Base-by-base conservation (phyloP, 2,797 vertebrate genomes). In the Pangasius djambal region DNA sequence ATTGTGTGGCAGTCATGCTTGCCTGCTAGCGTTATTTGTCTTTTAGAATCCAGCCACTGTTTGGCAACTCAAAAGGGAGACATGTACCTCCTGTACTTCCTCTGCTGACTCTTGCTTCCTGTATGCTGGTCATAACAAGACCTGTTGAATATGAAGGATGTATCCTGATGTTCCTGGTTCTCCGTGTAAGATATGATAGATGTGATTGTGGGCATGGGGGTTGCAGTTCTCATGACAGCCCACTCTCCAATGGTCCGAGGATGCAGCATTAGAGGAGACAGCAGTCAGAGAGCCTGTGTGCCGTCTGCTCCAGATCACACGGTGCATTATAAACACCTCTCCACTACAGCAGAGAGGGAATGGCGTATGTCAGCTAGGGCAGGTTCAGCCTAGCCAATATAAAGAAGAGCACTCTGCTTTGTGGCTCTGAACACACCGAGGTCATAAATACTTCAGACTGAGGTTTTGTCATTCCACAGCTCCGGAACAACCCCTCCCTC, bases 391-490 rank as follows among this genome's bases (percentile, higher is more conserved):
- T 94, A 91, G 91, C 93, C 89, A 95, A 94, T 93, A 95, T 93
- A 95, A 94, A 95, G 93, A 93, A 94, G 91, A 94, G 94, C 94
- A 95, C 95, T 95, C 94, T 93, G 92, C 92, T 89, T 90, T 93
- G 93, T 91, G 93, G 90, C 92, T 92, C 89, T 89, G 94, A 89
- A 95, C 94, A 93, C 28, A 86, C 86, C 18, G 83, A 50, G 91
- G 90, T 96, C 95, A 96, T 96, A 95, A 96, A 96, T 96, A 95
- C 95, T 96, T 94, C 94, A 96, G 90, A 88, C 88, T 93, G 93
- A 93, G 90, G 92, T 94, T 96, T 95, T 96, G 95, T 96, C 94
- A 95, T 94, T 93, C 93, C 92, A 90, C 91, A 93, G 93, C 90
- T 92, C 93, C 84, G 89, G 93, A 92, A 93, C 83, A 69, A 52